Conservation (phyloP, 2,797 vertebrate species). For the Pteropus rufus region DNA sequence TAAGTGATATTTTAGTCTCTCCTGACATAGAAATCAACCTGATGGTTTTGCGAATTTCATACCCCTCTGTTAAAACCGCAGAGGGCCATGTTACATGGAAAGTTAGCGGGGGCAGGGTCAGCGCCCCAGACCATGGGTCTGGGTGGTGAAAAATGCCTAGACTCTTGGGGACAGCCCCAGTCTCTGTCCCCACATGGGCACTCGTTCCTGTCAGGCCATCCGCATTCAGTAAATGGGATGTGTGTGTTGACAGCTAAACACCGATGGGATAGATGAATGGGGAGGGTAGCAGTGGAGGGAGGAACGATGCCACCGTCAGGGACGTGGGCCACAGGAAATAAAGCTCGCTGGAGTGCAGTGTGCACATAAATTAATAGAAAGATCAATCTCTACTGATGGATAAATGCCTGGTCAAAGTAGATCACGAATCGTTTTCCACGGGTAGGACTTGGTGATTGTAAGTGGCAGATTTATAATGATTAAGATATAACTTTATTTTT, state of each 20-base stretch:
- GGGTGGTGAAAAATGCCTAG: background rate
- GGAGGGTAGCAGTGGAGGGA: background rate
- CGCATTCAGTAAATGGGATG: background rate
- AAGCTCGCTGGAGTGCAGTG: background rate
- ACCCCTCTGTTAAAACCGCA: background rate
- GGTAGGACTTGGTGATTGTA: background rate
- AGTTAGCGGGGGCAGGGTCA: background rate
- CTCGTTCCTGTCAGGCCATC: background rate
- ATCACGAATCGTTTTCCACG: background rate
- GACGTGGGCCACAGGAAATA: background rate
- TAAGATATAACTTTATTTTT: background rate
- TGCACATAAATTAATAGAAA: background rate
- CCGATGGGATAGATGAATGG: no score
- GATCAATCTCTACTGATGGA: background rate
- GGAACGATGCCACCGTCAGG: background rate
- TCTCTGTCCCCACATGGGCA: background rate
- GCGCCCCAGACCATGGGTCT: fast-evolving
- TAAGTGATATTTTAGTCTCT: background rate
- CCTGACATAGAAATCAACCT: background rate
- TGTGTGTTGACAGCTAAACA: background rate
- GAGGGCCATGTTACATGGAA: background rate
- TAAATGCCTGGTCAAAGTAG: background rate
- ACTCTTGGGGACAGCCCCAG: background rate
- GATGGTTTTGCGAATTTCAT: background rate
- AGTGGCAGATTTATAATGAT: background rate